Evolutionary conservation across 2,113 vertebrate species (phyloP).

Genomic region (Sinocyclocheilus maitianheensis): DNA sequence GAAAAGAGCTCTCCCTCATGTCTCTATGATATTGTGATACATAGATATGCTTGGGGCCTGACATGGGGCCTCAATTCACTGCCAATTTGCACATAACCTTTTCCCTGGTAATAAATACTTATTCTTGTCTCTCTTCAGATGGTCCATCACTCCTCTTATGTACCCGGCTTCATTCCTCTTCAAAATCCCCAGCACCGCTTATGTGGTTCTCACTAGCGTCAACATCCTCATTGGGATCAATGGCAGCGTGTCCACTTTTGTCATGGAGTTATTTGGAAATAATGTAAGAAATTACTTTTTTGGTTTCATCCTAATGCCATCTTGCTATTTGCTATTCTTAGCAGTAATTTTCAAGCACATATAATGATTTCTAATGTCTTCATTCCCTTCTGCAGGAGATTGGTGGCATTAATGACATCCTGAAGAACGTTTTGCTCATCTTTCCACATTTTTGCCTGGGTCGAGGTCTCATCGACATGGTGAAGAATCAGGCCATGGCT

Average conservation of each 20-base stretch:
- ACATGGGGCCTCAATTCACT: neutral
- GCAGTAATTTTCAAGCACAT: neutral
- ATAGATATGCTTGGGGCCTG: neutral
- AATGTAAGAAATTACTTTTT: slow-evolving; percentile 76
- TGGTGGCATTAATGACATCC: slow-evolving; percentile 92
- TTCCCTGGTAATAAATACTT: neutral
- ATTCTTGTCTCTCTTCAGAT: slow-evolving; percentile 71
- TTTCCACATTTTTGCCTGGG: slow-evolving; percentile 98
- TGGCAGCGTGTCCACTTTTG: slow-evolving; percentile 94
- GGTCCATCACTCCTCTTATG: slow-evolving; percentile 98
- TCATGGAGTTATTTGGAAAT: slow-evolving; percentile 93
- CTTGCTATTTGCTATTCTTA: neutral
- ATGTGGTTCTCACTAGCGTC: slow-evolving; percentile 94
- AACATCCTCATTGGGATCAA: slow-evolving; percentile 99
- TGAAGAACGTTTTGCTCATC: slow-evolving; percentile 95
- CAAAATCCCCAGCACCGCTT: slow-evolving; percentile 93
- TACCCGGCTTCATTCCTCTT: slow-evolving; percentile 98
- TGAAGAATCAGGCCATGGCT: slow-evolving; percentile 99
- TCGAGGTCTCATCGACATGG: slow-evolving; percentile 96
- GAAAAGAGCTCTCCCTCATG: neutral
- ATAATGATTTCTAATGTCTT: neutral
- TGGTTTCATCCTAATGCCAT: neutral
- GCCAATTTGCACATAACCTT: neutral
- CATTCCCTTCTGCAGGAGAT: slow-evolving; percentile 78
- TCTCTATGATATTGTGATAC: neutral